phyloP scores from a whole-genome alignment of 2,797 vertebrate genomes.

The Eutrigla gurnardus region DNA sequence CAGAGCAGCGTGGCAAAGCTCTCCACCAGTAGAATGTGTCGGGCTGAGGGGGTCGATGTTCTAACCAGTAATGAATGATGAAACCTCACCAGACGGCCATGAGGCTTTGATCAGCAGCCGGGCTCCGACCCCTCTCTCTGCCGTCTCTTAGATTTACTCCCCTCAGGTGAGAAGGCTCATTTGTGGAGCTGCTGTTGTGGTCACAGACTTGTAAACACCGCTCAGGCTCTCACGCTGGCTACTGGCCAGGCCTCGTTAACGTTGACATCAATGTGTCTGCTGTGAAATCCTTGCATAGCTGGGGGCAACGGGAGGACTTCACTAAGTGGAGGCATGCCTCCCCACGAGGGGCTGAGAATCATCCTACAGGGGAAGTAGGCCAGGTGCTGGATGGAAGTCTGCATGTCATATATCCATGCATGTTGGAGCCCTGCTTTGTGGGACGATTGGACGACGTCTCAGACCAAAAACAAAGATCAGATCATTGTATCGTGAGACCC shows the following conservation, averaged over 20 bases:
- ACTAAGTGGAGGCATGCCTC: constrained; percentile 30
- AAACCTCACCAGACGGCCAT: constrained; percentile 11
- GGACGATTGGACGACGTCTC: constrained; percentile 31
- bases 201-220: constrained; percentile 44
- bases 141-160: constrained; percentile 20
- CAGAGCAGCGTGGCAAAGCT: no score
- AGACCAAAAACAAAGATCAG: constrained; percentile 37
- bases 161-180: constrained; percentile 37
- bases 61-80: not conserved
- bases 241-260: constrained; percentile 12
- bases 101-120: constrained; percentile 34
- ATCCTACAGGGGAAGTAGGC: constrained; percentile 50
- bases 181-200: constrained; percentile 40
- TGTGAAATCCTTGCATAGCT: constrained; percentile 31
- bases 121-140: not conserved
- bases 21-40: not conserved
- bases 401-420: constrained; percentile 12
- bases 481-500: no score
- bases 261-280: constrained; percentile 27
- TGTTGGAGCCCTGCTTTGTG: constrained; percentile 12
- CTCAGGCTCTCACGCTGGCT: constrained; percentile 36
- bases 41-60: not conserved
- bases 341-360: constrained; percentile 50
- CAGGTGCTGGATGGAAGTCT: constrained; percentile 39
- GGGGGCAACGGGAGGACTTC: constrained; percentile 36